Conservation (phyloP, 1,140 invertebrate species). For the Ruditapes philippinarum region DNA sequence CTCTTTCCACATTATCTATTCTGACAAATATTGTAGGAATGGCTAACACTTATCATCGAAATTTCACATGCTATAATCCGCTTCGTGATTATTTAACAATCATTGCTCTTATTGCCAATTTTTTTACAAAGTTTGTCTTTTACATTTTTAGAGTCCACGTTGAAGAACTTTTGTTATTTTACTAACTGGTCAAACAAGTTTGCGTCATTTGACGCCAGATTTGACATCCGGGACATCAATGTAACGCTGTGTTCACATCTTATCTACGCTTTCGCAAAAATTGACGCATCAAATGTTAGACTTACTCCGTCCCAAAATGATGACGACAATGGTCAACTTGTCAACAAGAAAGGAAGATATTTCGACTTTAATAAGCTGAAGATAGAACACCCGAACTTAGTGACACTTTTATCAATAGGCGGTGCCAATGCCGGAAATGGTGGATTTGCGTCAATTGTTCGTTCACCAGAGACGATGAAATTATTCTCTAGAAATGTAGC, state of each 20-base stretch:
- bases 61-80: no score
- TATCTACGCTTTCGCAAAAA: constrained; percentile 95
- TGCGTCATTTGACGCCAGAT: constrained; percentile 92
- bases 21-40: no score
- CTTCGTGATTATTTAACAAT: no score
- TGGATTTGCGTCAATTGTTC: constrained; percentile 77
- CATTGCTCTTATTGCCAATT: no score
- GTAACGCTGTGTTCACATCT: constrained; percentile 95
- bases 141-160: not conserved
- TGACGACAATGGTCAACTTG: constrained; percentile 70
- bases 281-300: constrained; percentile 87
- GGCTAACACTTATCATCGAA: no score
- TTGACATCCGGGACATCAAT: constrained; percentile 95
- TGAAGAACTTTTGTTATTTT: constrained; percentile 91
- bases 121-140: no score
- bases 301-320: constrained; percentile 65
- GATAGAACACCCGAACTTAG: constrained; percentile 93
- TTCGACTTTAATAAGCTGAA: constrained; percentile 90
- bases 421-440: constrained; percentile 32
- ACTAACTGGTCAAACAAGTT: constrained; percentile 97
- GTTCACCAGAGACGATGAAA: constrained; percentile 61
- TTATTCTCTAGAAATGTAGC: constrained; percentile 88
- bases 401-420: constrained; percentile 74
- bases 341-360: constrained; percentile 50
- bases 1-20: no score